phyloP scores from a whole-genome alignment of 2,113 vertebrate species.

The Actenoides lindsayi region DNA sequence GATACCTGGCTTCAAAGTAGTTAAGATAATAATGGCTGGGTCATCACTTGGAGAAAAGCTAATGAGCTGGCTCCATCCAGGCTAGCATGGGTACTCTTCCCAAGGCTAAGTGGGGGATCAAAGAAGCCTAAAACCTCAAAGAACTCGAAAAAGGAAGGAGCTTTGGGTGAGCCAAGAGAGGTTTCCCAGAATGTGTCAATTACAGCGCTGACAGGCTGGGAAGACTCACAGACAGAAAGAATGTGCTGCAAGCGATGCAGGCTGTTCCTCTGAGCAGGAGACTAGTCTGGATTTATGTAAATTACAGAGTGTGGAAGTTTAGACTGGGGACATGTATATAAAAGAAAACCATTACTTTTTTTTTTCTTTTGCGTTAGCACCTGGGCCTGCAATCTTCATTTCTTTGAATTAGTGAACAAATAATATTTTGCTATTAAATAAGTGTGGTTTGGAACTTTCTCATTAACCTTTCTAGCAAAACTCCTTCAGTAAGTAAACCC shows the following conservation, averaged over 20 bases:
- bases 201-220: slow-evolving; percentile 14
- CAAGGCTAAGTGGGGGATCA: slow-evolving; percentile 30
- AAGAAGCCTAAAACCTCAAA: slow-evolving; percentile 41
- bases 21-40: neutral
- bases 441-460: neutral
- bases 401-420: neutral
- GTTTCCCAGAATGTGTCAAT: slow-evolving; percentile 51
- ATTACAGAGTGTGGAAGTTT: neutral
- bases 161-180: neutral
- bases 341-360: neutral
- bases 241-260: slow-evolving; percentile 1
- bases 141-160: neutral
- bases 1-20: slow-evolving; percentile 21
- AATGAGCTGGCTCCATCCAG: slow-evolving; percentile 31
- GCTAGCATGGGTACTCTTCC: neutral
- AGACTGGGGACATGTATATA: neutral
- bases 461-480: neutral
- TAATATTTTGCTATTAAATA: neutral
- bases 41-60: neutral
- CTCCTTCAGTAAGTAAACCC: neutral
- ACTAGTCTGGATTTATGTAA: neutral
- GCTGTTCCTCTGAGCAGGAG: neutral
- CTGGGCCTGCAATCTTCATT: neutral
- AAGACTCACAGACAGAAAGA: neutral
- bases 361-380: neutral